phyloP scores from a whole-genome alignment of 2,113 vertebrate species.

The Sphyrna mokarran region DNA sequence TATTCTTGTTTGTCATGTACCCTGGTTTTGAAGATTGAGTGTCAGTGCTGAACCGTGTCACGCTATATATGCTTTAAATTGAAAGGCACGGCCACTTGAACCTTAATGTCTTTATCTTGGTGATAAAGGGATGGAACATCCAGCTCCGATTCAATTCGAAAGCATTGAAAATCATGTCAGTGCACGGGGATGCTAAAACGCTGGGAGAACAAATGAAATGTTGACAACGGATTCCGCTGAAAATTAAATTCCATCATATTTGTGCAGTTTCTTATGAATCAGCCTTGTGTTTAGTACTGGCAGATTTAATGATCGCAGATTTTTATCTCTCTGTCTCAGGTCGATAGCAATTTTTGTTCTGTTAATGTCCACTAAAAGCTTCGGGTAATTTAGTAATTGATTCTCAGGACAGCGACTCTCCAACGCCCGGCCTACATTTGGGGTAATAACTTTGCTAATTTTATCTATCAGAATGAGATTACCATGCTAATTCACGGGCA shows the following conservation, averaged over 20 bases:
- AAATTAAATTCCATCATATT: slow-evolving; percentile 99
- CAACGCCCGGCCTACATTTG: slow-evolving; percentile 81
- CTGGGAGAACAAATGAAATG: slow-evolving; percentile 73
- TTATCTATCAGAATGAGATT: slow-evolving; percentile 98
- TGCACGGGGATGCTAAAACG: slow-evolving; percentile 56
- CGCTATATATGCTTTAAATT: slow-evolving; percentile 28
- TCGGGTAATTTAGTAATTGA: slow-evolving; percentile 99
- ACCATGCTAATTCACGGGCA: slow-evolving; percentile 88
- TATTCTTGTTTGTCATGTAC: neutral
- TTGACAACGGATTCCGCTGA: slow-evolving; percentile 96
- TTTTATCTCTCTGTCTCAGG: slow-evolving; percentile 95
- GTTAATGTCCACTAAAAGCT: slow-evolving; percentile 99
- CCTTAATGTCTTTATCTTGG: slow-evolving; percentile 36
- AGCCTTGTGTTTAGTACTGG: slow-evolving; percentile 91
- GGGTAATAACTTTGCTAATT: slow-evolving; percentile 99
- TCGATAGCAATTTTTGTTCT: slow-evolving; percentile 98
- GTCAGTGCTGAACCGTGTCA: slow-evolving; percentile 1
- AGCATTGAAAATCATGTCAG: slow-evolving; percentile 34
- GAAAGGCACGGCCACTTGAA: slow-evolving; percentile 35
- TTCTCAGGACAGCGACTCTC: slow-evolving; percentile 84
- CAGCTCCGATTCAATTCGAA: slow-evolving; percentile 36
- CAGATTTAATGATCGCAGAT: slow-evolving; percentile 99
- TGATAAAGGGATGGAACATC: slow-evolving; percentile 37
- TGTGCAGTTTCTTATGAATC: slow-evolving; percentile 94
- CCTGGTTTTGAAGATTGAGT: slow-evolving; percentile 4